Evolutionary conservation across 2,113 vertebrate species (phyloP).

Genomic region (Cromileptes altivelis): DNA sequence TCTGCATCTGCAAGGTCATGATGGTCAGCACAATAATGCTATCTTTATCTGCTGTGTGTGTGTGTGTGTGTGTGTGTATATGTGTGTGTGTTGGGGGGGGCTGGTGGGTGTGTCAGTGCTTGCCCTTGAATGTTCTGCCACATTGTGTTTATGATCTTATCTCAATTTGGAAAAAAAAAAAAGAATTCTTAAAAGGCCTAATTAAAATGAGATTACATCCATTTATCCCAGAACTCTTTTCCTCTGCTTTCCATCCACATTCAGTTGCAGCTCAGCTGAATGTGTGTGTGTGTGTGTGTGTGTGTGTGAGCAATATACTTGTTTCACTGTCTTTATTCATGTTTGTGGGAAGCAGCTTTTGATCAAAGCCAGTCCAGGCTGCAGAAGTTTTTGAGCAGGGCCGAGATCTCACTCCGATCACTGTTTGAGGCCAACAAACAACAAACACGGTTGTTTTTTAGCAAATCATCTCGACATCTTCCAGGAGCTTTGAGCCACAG

Average conservation of each 20-base stretch:
- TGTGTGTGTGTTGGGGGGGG: background rate
- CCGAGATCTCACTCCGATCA: too few species aligned
- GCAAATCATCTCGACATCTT: too few species aligned
- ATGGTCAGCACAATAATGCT: constrained; percentile 34
- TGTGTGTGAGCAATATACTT: background rate
- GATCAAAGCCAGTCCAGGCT: constrained; percentile 17
- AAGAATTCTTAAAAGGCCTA: constrained; percentile 30
- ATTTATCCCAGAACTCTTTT: background rate
- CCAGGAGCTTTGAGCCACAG: too few species aligned
- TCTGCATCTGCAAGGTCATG: constrained; percentile 48
- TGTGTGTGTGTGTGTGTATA: constrained; percentile 15
- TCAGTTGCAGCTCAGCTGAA: background rate
- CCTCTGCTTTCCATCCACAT: background rate
- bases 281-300: constrained; percentile 18
- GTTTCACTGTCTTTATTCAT: background rate
- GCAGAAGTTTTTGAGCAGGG: background rate
- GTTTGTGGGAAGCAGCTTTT: constrained; percentile 20
- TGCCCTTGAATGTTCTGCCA: constrained; percentile 31
- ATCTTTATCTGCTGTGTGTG: constrained; percentile 20
- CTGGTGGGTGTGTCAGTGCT: constrained; percentile 5
- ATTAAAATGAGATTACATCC: constrained; percentile 28
- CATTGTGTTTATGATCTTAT: constrained; percentile 31
- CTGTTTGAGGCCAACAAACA: too few species aligned
- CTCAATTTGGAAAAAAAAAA: constrained; percentile 23
- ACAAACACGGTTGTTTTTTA: too few species aligned